Conservation (phyloP, 2,888 invertebrate species). For the Poecilus cupreus region DNA sequence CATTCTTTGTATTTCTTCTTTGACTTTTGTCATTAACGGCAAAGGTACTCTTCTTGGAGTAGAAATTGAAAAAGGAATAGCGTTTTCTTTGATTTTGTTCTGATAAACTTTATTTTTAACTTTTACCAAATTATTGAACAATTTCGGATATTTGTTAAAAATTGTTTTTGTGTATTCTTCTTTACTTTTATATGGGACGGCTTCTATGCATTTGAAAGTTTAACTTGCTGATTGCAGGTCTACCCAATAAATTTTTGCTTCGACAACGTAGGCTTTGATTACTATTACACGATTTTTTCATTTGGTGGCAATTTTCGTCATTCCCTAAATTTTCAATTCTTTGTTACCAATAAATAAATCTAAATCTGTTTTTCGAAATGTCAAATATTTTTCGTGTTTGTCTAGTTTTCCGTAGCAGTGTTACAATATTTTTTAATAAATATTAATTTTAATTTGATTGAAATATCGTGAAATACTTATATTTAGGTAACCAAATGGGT, state of each 20-base stretch:
- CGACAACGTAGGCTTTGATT: neutral
- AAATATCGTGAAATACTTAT: no score
- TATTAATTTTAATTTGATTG: no score
- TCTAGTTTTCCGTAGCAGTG: no score
- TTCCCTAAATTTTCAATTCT: no score
- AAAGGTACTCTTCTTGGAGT: neutral
- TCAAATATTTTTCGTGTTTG: no score
- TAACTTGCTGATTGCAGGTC: neutral
- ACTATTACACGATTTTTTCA: neutral
- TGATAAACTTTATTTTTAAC: neutral
- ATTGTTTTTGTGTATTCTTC: neutral
- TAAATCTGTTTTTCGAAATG: no score
- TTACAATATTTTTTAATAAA: no score
- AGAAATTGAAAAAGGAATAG: neutral
- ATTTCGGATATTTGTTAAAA: neutral
- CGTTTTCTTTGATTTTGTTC: neutral
- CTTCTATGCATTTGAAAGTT: neutral
- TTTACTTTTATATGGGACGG: neutral
- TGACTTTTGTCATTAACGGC: slow-evolving; percentile 51
- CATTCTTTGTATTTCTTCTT: slow-evolving; percentile 61
- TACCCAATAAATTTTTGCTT: neutral
- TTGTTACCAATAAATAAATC: no score
- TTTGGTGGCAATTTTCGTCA: neutral
- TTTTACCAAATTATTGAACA: neutral
- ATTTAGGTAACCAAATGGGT: no score